Base-by-base conservation (phyloP, 2,888 invertebrate species). In the Lordiphosa andalusiaca region DNA sequence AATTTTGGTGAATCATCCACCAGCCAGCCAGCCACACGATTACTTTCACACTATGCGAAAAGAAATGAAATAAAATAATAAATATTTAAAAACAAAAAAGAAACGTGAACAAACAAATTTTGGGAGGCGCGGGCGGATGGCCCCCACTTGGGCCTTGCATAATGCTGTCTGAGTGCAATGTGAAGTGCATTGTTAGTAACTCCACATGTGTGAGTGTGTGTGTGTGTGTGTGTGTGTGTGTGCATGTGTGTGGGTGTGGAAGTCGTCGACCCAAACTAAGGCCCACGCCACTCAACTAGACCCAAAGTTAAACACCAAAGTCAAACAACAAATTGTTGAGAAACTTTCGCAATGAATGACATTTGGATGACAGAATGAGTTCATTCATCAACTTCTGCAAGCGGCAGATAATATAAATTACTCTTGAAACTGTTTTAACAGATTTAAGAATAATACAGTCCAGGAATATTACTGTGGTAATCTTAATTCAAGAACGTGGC, bases 261-360 rank as follows among this genome's bases (percentile, higher is more conserved):
- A 60, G 63, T 81, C 74, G 77, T 67, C 71, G 78, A 75, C 82
- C 82, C 53, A 73, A 64, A 16, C 62, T 49, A 48, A 38, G 59
- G 52, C 72, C 72, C 73, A 73, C 78, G 68, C 74, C 49, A 67
- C 51, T 36, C 21, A 40, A 7, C 23, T 53, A 46, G 53, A 49
- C 52, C 25, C 57, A 68, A 64, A 59, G 42, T 60, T 58, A 58
- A 68, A 59, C 36, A 68, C 38, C 60, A 53, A 51, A 49, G 16
- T 39, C 42, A 59, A n/a, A 38, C 16, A 48, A 46, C 21, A 48
- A 48, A 59, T 46, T 42, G 35, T 30, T 30, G 33, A 37, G 40
- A 47, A 30, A 49, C 33, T 38, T 39, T 37, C 21, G 38, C 33
- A 49, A 47, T 38, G 35, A 49, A n/a, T 25, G 12, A 42, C 10